Evolutionary conservation across 2,113 vertebrate genomes (phyloP).

Genomic region (Sceloporus undulatus): DNA sequence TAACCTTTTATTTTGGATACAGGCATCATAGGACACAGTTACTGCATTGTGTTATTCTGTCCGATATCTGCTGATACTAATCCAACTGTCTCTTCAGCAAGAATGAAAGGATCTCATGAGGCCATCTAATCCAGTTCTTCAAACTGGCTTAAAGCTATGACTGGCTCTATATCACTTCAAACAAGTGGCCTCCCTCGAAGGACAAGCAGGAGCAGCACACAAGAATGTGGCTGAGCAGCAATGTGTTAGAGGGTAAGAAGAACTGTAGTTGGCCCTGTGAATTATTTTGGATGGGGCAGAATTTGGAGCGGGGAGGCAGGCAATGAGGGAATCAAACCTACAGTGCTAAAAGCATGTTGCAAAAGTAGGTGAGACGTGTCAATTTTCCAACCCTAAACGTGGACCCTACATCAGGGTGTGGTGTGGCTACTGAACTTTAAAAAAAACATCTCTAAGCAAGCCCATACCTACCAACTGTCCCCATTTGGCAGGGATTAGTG

Average conservation of each 20-base stretch:
- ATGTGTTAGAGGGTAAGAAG: too few species aligned
- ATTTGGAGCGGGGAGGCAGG: neutral
- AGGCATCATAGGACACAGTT: neutral
- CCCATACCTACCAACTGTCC: neutral
- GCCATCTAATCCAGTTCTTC: neutral
- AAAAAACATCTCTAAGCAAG: neutral
- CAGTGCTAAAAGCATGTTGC: neutral
- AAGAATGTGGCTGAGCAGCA: neutral
- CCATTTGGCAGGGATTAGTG: too few species aligned
- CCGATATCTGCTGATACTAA: neutral
- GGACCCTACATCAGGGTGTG: neutral
- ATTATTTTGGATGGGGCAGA: neutral
- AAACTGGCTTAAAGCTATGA: neutral
- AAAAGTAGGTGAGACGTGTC: neutral
- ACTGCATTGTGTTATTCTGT: neutral
- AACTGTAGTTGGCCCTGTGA: neutral
- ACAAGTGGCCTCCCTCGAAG: neutral
- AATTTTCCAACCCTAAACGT: neutral
- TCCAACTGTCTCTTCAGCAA: neutral
- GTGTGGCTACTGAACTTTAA: neutral
- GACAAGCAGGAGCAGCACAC: neutral
- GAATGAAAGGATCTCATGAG: neutral
- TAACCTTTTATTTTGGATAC: slow-evolving; percentile 25
- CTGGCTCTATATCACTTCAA: neutral
- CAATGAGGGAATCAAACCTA: neutral